Base-by-base conservation (phyloP, 1,140 invertebrate species). In the Lasaia peninsularis region DNA sequence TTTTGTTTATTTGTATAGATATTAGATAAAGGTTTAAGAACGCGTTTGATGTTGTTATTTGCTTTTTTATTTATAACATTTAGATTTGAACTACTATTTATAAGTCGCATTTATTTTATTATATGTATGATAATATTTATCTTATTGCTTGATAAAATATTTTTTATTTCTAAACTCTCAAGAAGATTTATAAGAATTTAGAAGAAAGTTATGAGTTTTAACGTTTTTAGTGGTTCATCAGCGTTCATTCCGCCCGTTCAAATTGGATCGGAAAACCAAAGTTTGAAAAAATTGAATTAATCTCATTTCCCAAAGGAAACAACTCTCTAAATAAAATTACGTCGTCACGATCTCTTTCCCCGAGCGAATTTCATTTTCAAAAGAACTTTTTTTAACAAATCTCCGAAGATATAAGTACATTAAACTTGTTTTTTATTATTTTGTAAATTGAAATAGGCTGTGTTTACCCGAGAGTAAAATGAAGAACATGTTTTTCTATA, bases 261-360 rank as follows among this genome's bases (percentile, higher is more conserved):
- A 40, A 48, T 48, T 20, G 18, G 40, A 20, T 44, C 11, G 40
- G 40, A 21, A 44, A 44, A 44, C 40, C 40, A 48, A 48, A 48
- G 40, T 48, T 48, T 48, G 40, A 4, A 48, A 48, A 48, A 48
- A 48, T 48, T 48, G n/a, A 21, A 48, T 48, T 48, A 48, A 48
- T 10, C 40, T 18, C 20, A 16, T n/a, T 20, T 18, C 40, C 10
- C 6, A 48, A 18, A 48, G 40, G 20, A 11, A 48, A 48, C 18
- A 48, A 1, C 40, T 20, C 14, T 40, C 18, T 48, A 48, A 48
- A 48, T n/a, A 48, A 24, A 48, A 48, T 48, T 48, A 48, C 16
- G 20, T 48, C 20, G 40, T 48, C 40, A 18, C 20, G 40, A 48
- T 48, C 40, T 21, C 8, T 48, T 10, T 44, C 40, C 40, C 18